These are phyloP conservation scores for Neodon shergylaensis DNA, from an alignment of 2,113 vertebrate genomes.

Conservation along the genomic window DNA sequence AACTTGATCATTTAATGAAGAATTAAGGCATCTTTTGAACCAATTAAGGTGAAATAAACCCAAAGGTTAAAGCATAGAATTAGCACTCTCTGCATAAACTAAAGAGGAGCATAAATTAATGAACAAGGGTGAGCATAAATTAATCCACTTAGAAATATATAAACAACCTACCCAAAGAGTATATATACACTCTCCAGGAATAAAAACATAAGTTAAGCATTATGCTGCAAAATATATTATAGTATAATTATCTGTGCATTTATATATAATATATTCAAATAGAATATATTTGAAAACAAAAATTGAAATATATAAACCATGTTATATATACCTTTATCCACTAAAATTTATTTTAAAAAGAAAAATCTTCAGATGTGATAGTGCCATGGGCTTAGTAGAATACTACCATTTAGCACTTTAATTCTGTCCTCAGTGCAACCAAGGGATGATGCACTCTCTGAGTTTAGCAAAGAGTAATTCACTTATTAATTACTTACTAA, in stretches of 20 bases:
- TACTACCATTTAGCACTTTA: slow-evolving; percentile 38
- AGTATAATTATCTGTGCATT: no score
- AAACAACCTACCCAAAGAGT: slow-evolving; percentile 25
- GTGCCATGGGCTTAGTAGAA: slow-evolving; percentile 29
- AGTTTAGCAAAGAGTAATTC: neutral
- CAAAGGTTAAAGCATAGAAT: slow-evolving; percentile 48
- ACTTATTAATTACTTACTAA: neutral
- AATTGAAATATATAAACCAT: slow-evolving; percentile 49
- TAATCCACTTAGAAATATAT: slow-evolving; percentile 50
- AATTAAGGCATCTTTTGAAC: slow-evolving; percentile 34
- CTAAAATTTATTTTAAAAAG: slow-evolving; percentile 57
- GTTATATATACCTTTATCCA: slow-evolving; percentile 8
- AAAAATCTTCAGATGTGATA: slow-evolving; percentile 56
- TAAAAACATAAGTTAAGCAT: slow-evolving; percentile 46
- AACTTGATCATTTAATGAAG: slow-evolving; percentile 55
- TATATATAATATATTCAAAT: no score
- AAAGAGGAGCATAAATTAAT: neutral
- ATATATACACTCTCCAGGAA: neutral
- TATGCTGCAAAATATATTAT: slow-evolving; percentile 60
- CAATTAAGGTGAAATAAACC: slow-evolving; percentile 51
- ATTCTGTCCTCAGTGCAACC: neutral
- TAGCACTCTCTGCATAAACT: slow-evolving; percentile 15
- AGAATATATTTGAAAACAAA: slow-evolving; percentile 41
- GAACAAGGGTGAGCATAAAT: slow-evolving; percentile 41
- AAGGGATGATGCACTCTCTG: neutral